phyloP scores from a whole-genome alignment of 1,140 invertebrate genomes.

The Drosophila chauvacae region DNA sequence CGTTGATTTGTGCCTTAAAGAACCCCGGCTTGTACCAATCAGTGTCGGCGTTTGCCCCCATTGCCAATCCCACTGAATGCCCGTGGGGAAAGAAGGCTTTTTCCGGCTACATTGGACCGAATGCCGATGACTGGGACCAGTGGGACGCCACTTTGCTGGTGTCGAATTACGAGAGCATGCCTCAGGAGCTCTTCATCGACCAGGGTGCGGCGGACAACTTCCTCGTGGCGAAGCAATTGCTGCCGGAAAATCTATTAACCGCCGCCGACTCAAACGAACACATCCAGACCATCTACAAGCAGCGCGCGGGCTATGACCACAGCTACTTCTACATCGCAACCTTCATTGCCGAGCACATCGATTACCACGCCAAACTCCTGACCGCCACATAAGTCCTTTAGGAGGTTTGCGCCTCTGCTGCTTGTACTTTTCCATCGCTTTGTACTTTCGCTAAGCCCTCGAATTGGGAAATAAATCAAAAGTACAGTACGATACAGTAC shows the following conservation, averaged over 20 bases:
- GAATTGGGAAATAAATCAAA: slow-evolving; percentile 19
- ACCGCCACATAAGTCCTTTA: slow-evolving; percentile 68
- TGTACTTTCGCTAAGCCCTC: slow-evolving; percentile 5
- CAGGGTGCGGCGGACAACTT: slow-evolving; percentile 95
- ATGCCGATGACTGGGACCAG: slow-evolving; percentile 89
- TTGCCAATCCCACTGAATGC: slow-evolving; percentile 94
- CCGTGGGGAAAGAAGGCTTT: slow-evolving; percentile 96
- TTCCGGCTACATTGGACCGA: slow-evolving; percentile 92
- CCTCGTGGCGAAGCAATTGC: slow-evolving; percentile 90
- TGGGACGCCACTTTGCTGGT: slow-evolving; percentile 96
- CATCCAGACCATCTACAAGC: slow-evolving; percentile 90
- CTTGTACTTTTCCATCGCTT: slow-evolving; percentile 19
- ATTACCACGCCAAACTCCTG: slow-evolving; percentile 92
- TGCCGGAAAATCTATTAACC: slow-evolving; percentile 93
- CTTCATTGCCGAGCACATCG: slow-evolving; percentile 97
- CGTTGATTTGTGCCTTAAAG: slow-evolving; percentile 95
- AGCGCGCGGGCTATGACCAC: slow-evolving; percentile 97
- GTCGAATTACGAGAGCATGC: slow-evolving; percentile 93
- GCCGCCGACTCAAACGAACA: slow-evolving; percentile 89
- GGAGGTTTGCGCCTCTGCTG: neutral
- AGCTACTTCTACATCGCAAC: slow-evolving; percentile 97
- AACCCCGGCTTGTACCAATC: slow-evolving; percentile 95
- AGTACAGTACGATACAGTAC: slow-evolving; percentile 1
- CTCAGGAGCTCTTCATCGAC: slow-evolving; percentile 94
- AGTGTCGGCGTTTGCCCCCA: slow-evolving; percentile 98